These are phyloP conservation scores for Tragulus kanchil DNA, from an alignment of 2,113 vertebrate genomes.

Conservation along the genomic window DNA sequence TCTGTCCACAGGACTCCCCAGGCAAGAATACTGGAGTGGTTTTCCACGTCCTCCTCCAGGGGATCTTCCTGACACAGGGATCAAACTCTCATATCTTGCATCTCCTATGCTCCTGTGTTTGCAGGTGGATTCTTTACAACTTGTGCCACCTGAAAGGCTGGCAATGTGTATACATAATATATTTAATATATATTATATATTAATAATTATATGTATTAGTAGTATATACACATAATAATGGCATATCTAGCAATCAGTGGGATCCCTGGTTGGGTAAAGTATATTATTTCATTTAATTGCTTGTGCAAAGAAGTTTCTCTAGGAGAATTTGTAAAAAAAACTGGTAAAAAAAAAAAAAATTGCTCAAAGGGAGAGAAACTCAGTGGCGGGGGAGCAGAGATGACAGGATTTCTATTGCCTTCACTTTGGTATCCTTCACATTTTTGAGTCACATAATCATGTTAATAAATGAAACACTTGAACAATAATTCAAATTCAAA, in stretches of 20 bases:
- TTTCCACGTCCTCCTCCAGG: not conserved
- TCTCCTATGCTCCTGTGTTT: not conserved
- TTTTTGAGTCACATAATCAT: not conserved
- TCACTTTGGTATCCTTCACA: slow-evolving; percentile 7
- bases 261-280: not conserved
- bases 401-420: not conserved
- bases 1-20: not conserved
- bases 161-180: too few species aligned
- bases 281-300: not conserved
- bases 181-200: too few species aligned
- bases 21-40: not conserved
- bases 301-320: not conserved
- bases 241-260: not conserved
- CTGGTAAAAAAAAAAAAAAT: not conserved
- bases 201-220: not conserved
- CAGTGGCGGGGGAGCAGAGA: not conserved
- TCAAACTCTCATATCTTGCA: not conserved
- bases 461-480: slow-evolving; percentile 34
- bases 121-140: not conserved
- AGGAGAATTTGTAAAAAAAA: slow-evolving; percentile 26
- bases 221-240: not conserved
- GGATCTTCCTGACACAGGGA: not conserved
- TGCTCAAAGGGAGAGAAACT: not conserved
- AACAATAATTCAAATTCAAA: slow-evolving; percentile 9
- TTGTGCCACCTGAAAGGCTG: not conserved